phyloP scores from a whole-genome alignment of 2,113 vertebrate genomes.

The Gymnobelideus leadbeateri region DNA sequence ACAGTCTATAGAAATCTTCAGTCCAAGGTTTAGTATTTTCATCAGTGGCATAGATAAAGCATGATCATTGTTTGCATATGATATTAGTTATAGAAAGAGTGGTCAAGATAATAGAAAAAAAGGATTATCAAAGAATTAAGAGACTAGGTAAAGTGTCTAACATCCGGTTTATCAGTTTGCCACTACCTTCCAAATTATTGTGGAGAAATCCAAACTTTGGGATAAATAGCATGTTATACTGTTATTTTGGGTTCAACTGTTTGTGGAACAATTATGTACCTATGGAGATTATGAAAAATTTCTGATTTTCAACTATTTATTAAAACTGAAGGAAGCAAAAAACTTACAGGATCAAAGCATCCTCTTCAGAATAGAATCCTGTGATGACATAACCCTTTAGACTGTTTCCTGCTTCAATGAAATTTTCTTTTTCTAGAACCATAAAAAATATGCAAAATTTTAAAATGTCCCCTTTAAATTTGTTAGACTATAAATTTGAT shows the following conservation, averaged over 20 bases:
- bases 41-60: neutral
- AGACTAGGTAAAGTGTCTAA: slow-evolving; percentile 30
- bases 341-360: slow-evolving; percentile 84
- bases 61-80: slow-evolving; percentile 18
- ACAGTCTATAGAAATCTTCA: slow-evolving; percentile 22
- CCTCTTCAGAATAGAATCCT: slow-evolving; percentile 88
- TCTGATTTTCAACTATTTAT: neutral
- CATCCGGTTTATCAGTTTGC: neutral
- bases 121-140: neutral
- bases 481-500: slow-evolving; percentile 5
- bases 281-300: slow-evolving; percentile 3
- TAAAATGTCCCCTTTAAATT: slow-evolving; percentile 39
- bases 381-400: slow-evolving; percentile 87
- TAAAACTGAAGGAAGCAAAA: slow-evolving; percentile 57
- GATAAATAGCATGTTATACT: neutral
- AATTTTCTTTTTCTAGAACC: slow-evolving; percentile 84
- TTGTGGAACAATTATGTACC: slow-evolving; percentile 8
- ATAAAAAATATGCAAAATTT: slow-evolving; percentile 65
- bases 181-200: slow-evolving; percentile 19
- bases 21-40: neutral
- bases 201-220: slow-evolving; percentile 46
- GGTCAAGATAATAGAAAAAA: neutral
- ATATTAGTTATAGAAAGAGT: neutral
- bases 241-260: slow-evolving; percentile 11
- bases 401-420: slow-evolving; percentile 86